These are phyloP conservation scores for Cryptomyrus ogoouensis DNA, from an alignment of 2,113 vertebrate species.

Conservation along the genomic window DNA sequence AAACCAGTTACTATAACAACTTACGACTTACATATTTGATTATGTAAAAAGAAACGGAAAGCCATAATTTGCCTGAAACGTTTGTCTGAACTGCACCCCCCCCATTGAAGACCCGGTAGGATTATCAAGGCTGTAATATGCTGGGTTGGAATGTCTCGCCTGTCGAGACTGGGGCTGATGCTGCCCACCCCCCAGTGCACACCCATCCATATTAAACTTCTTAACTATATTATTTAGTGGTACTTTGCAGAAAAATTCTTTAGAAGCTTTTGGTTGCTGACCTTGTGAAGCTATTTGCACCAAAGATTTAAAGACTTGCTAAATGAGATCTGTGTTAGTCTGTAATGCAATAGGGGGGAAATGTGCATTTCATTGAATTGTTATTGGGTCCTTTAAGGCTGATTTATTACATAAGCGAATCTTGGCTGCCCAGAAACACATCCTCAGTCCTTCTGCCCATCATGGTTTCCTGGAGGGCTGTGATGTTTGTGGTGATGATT, in stretches of 20 bases:
- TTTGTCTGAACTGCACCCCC: slow-evolving; percentile 22
- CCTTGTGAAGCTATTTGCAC: neutral
- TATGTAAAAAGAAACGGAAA: slow-evolving; percentile 16
- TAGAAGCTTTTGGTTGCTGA: neutral
- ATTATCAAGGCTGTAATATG: slow-evolving; percentile 38
- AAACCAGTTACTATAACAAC: neutral
- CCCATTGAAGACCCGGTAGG: slow-evolving; percentile 24
- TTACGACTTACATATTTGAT: slow-evolving; percentile 2
- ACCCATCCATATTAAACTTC: neutral
- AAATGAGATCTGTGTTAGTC: neutral
- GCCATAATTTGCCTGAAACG: slow-evolving; percentile 24
- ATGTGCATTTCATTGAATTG: neutral
- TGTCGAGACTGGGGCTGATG: slow-evolving; percentile 12
- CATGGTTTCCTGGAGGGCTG: neutral
- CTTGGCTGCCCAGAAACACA: neutral
- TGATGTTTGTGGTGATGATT: neutral
- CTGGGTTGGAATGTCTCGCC: slow-evolving; percentile 31
- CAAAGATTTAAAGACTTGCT: neutral
- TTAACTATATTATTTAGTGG: neutral
- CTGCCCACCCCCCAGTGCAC: slow-evolving; percentile 22
- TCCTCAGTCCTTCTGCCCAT: neutral
- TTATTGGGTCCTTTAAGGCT: neutral
- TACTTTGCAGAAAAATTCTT: neutral
- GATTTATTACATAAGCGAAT: neutral
- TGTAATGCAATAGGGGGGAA: neutral